Percentiles rank a stretch among this genome's conserved stretches.
Evolutionary conservation across 2,888 invertebrate species (phyloP).

Genomic region (Stegana nigrithorax): DNA sequence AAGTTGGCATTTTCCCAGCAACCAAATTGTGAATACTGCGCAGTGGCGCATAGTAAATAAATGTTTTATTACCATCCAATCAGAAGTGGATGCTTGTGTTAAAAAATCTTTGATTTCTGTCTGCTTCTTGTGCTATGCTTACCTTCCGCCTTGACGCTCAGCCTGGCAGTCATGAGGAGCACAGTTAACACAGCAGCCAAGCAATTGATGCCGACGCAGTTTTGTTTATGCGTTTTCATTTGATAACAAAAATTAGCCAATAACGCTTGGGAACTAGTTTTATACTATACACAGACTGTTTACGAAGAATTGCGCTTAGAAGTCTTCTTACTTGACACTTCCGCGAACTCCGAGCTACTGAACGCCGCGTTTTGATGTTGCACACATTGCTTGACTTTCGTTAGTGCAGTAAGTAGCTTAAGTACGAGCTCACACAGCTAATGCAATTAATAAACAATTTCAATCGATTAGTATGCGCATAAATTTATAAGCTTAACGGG

Average conservation of each 20-base stretch:
- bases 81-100: too few relatives aligned
- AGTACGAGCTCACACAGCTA: neutral
- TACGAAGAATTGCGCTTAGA: too few relatives aligned
- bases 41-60: too few relatives aligned
- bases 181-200: neutral
- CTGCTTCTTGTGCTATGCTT: too few relatives aligned
- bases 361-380: neutral
- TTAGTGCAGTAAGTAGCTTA: neutral
- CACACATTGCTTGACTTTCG: neutral
- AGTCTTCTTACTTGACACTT: conserved; percentile 4
- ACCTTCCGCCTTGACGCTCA: neutral
- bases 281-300: too few relatives aligned
- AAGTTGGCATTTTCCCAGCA: too few relatives aligned
- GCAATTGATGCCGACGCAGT: too few relatives aligned
- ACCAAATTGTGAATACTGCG: too few relatives aligned
- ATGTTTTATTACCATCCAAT: too few relatives aligned
- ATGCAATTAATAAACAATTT: neutral
- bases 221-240: neutral
- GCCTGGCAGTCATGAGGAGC: neutral
- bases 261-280: neutral
- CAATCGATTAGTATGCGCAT: conserved; percentile 9
- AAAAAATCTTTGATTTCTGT: too few relatives aligned
- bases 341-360: conserved; percentile 4
- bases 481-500: too few relatives aligned
- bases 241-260: neutral